A percentile compares a stretch with the other conserved stretches of the same genome.
Conservation (phyloP, 2,888 invertebrate species). For the Tenthredo amoena region DNA sequence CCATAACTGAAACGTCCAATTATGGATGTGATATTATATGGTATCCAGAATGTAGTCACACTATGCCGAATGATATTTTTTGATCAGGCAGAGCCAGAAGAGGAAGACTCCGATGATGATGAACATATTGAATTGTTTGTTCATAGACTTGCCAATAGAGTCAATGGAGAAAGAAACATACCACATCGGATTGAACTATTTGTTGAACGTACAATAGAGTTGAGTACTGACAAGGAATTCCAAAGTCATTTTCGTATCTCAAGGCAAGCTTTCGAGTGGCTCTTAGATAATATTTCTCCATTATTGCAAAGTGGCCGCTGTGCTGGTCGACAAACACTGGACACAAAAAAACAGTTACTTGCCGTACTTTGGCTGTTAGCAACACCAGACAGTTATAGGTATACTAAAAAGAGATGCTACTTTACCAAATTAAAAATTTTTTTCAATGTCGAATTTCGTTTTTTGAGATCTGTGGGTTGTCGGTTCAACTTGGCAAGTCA, state of each 20-base stretch:
- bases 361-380: background rate
- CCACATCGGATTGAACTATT: background rate
- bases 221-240: background rate
- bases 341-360: background rate
- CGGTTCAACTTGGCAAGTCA: slow-evolving; percentile 52
- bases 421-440: background rate
- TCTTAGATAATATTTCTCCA: background rate
- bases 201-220: background rate
- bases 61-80: too few species aligned
- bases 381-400: background rate
- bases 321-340: background rate
- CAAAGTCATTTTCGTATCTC: background rate
- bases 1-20: too few species aligned
- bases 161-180: background rate
- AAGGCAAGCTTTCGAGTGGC: background rate
- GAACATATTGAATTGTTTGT: background rate
- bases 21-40: too few species aligned
- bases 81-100: too few species aligned
- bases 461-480: slow-evolving; percentile 45
- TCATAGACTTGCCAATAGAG: background rate
- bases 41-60: too few species aligned
- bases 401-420: too few species aligned
- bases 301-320: background rate
- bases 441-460: background rate
- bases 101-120: background rate